phyloP scores from a whole-genome alignment of 1,140 invertebrate genomes.

The Drosophila leontia region DNA sequence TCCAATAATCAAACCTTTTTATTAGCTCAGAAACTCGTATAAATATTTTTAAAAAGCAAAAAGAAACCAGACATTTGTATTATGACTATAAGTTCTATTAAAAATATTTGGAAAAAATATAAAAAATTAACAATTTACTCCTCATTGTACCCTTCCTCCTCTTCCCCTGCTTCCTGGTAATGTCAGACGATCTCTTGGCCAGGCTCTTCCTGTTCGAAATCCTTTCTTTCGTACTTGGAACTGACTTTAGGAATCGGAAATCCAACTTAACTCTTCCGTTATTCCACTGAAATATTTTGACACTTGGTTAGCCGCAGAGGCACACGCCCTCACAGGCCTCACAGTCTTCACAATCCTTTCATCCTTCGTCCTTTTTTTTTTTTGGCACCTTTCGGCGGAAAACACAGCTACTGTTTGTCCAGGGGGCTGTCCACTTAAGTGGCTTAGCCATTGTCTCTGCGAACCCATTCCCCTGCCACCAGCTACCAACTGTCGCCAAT shows the following conservation, averaged over 20 bases:
- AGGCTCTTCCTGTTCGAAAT: slow-evolving; percentile 38
- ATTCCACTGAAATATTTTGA: slow-evolving; percentile 69
- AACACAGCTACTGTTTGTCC: slow-evolving; percentile 30
- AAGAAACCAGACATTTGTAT: slow-evolving; percentile 10
- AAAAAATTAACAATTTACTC: no score
- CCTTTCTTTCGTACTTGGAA: slow-evolving; percentile 34
- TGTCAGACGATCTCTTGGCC: slow-evolving; percentile 20
- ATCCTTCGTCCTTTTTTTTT: not conserved
- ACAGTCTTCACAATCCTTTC: slow-evolving; percentile 26
- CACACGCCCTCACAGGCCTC: slow-evolving; percentile 22
- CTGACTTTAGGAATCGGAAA: slow-evolving; percentile 10
- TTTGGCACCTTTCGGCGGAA: slow-evolving; percentile 36
- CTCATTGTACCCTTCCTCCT: not conserved
- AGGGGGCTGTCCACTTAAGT: slow-evolving; percentile 74
- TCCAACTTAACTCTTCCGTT: slow-evolving; percentile 63
- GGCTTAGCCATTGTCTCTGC: slow-evolving; percentile 50
- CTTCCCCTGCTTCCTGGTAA: slow-evolving; percentile 49
- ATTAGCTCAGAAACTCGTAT: not conserved
- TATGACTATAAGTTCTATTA: slow-evolving; percentile 2
- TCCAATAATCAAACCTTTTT: no score
- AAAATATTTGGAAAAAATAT: not conserved
- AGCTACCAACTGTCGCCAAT: slow-evolving; percentile 64
- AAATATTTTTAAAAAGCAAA: not conserved
- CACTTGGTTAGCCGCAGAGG: slow-evolving; percentile 49
- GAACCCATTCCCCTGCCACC: not conserved